Conservation (phyloP, 2,888 invertebrate genomes). For the Poecilobothrus nobilitatus region DNA sequence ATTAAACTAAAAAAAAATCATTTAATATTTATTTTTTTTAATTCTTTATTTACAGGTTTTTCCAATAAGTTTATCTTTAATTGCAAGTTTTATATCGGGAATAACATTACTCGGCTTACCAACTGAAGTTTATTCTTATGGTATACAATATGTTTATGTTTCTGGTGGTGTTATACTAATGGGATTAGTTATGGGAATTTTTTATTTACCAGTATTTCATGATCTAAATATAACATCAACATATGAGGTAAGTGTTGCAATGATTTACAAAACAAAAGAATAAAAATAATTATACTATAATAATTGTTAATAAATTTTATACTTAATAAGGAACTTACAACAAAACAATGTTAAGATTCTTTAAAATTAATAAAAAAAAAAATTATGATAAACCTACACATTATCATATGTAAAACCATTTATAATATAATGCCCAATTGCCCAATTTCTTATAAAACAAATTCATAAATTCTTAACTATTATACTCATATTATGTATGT, state of each 20-base stretch:
- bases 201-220: conserved; percentile 68
- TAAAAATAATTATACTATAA: no score
- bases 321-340: no score
- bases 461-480: no score
- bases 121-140: conserved; percentile 73
- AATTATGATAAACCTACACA: no score
- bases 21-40: background rate
- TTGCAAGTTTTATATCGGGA: conserved; percentile 60
- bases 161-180: conserved; percentile 55
- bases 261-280: background rate
- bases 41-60: conserved; percentile 2
- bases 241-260: conserved; percentile 56
- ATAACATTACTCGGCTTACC: conserved; percentile 71
- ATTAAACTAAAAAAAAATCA: no score
- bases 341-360: no score
- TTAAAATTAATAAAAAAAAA: no score
- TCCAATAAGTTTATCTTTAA: background rate
- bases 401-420: no score
- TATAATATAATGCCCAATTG: no score
- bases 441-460: no score
- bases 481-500: no score
- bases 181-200: conserved; percentile 56
- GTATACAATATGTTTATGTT: conserved; percentile 65
- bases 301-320: no score
- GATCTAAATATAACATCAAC: conserved; percentile 66